Evolutionary conservation across 2,888 invertebrate genomes (phyloP), one percentile per base, ranked within the genome.

Genomic region (Synanthedon vespiformis): DNA sequence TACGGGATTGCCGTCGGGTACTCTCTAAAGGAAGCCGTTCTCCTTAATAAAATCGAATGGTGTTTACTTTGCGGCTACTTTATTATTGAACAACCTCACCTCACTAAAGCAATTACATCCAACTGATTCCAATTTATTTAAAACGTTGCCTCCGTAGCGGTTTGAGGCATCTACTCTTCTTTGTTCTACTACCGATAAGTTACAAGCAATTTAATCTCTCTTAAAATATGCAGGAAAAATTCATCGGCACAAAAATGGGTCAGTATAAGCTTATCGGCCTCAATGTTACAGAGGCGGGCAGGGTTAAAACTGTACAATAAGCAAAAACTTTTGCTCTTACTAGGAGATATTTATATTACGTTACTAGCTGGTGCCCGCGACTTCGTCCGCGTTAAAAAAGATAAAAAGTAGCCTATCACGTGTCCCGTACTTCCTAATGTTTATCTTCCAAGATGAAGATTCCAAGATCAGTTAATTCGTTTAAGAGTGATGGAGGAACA

Each of bases 41-140:
- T 62, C 63, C 64, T 72, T 82, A 83, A 84, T 84, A 83, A 82
- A 82, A 81, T 77, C 72, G 75, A 78, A 84, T 76, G 75, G 74
- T 80, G 74, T 80, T 78, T 80, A 77, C 78, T 76, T 74, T 73
- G 76, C 63, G 74, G 76, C 72, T 70, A 68, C 66, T 72, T 74
- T 73, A 68, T 18, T 18, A 16, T 18, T 16, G 13, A 48, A 18
- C 48, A 12, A 48, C 14, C 18, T 48, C 18, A 13, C 12, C 14
- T 44, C 44, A 44, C 13, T 13, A n/a, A 44, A 14, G n/a, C 14
- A 44, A 44, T 44, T n/a, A 44, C n/a, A 14, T 44, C 44, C n/a
- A 14, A 44, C 44, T 44, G 44, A 44, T 14, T 44, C 44, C 44
- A 44, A 44, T 44, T 44, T 44, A 14, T 44, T n/a, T 44, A 44